Evolutionary conservation across 2,797 vertebrate genomes (phyloP).

Genomic region (Squalus acanthias): DNA sequence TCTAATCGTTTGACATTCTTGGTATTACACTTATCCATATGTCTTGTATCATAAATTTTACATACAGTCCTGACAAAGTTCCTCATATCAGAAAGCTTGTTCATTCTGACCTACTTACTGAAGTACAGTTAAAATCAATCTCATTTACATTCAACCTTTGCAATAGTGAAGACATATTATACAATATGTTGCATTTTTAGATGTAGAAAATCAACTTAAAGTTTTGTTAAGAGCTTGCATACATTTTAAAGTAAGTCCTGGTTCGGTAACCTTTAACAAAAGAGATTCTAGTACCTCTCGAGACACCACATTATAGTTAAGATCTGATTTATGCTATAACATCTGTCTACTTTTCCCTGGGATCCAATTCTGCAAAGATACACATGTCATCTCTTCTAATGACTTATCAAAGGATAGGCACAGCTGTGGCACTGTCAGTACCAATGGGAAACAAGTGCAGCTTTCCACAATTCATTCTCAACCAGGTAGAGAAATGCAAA

Average conservation of each 20-base stretch:
- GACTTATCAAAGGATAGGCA: constrained; percentile 46
- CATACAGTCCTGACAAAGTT: constrained; percentile 51
- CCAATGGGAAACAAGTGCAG: background rate
- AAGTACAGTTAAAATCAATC: constrained; percentile 54
- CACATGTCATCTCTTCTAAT: constrained; percentile 50
- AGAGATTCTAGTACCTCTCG: constrained; percentile 48
- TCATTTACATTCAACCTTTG: constrained; percentile 51
- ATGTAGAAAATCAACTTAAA: constrained; percentile 48
- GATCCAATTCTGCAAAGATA: constrained; percentile 50
- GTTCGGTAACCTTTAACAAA: constrained; percentile 50
- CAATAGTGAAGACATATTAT: constrained; percentile 54
- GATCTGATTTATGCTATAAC: constrained; percentile 54
- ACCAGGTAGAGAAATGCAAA: background rate
- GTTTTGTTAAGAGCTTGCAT: constrained; percentile 51
- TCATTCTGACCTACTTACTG: constrained; percentile 47
- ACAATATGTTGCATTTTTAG: constrained; percentile 43
- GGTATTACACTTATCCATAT: constrained; percentile 50
- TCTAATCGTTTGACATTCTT: background rate
- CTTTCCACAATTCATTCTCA: constrained; percentile 30
- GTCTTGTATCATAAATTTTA: constrained; percentile 57
- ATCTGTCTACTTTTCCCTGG: constrained; percentile 52
- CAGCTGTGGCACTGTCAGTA: constrained; percentile 38
- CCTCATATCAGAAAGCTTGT: constrained; percentile 50
- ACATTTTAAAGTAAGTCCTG: constrained; percentile 51
- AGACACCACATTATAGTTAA: constrained; percentile 46